Percentiles rank a stretch among this genome's conserved stretches.
These are phyloP conservation scores for Malurus splendens DNA, from an alignment of 2,797 vertebrate species.

Conservation along the genomic window DNA sequence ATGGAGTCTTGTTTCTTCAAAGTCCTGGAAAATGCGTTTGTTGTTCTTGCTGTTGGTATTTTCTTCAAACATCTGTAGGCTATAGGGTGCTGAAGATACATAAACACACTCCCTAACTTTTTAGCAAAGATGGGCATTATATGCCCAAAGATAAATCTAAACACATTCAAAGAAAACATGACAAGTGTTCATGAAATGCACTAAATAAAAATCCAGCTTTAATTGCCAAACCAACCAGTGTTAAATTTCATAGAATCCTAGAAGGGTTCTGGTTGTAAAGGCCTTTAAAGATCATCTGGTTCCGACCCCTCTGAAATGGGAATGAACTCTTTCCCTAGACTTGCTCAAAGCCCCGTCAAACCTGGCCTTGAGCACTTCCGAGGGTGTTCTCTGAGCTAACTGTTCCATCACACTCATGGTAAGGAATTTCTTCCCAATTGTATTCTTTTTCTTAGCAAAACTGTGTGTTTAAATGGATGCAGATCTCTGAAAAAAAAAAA, in stretches of 20 bases:
- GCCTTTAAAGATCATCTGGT: fast-evolving
- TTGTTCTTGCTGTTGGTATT: not conserved
- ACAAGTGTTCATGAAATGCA: not conserved
- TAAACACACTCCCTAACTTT: not conserved
- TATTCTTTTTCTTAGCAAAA: not conserved
- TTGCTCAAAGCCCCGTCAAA: not conserved
- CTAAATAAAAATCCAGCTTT: not conserved
- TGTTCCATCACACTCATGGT: no score
- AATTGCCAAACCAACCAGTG: not conserved
- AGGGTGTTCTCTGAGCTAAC: not conserved
- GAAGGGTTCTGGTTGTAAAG: not conserved
- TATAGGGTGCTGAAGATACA: not conserved
- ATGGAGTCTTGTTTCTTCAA: not conserved
- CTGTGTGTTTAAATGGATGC: not conserved
- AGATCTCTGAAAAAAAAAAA: not conserved
- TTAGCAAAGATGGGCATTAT: not conserved
- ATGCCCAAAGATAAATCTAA: not conserved
- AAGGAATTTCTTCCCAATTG: not conserved
- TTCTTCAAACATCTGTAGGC: not conserved
- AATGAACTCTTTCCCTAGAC: not conserved
- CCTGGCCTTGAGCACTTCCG: not conserved
- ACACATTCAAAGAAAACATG: not conserved
- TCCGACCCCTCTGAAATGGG: not conserved
- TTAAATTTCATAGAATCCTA: not conserved
- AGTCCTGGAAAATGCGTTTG: not conserved